Evolutionary conservation across 2,797 vertebrate genomes (phyloP).

Genomic region (Fundulus diaphanus): DNA sequence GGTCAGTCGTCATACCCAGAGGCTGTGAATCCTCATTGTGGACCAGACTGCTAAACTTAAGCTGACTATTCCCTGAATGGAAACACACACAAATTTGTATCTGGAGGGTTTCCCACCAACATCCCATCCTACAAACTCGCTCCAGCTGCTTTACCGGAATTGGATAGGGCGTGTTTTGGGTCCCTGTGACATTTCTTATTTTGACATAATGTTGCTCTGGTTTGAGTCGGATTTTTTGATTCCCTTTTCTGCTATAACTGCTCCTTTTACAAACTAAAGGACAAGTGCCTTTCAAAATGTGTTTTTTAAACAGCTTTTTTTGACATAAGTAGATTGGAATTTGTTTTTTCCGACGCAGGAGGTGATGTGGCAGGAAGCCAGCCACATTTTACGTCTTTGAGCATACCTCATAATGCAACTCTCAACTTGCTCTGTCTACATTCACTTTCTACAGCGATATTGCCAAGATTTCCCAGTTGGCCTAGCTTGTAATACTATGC

Average conservation of each 20-base stretch:
- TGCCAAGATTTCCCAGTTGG: conserved; percentile 65
- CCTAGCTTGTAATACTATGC: conserved; percentile 45
- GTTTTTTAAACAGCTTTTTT: neutral
- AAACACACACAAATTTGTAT: conserved; percentile 58
- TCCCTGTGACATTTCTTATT: conserved; percentile 59
- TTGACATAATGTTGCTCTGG: conserved; percentile 56
- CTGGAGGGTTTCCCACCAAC: conserved; percentile 70
- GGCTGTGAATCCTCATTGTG: conserved; percentile 71
- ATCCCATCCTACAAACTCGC: conserved; percentile 67
- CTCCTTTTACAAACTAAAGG: conserved; percentile 13
- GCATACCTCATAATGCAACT: conserved; percentile 46
- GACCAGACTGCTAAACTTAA: conserved; percentile 59
- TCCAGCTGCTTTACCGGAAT: conserved; percentile 76
- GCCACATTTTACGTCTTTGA: conserved; percentile 38
- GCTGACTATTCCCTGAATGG: conserved; percentile 60
- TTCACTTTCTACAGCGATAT: conserved; percentile 28
- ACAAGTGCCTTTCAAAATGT: neutral
- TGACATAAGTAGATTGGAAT: conserved; percentile 18
- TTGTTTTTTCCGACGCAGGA: conserved; percentile 18
- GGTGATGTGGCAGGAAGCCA: conserved; percentile 31
- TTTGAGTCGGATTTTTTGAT: conserved; percentile 34
- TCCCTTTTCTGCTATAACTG: conserved; percentile 30
- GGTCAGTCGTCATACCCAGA: conserved; percentile 60
- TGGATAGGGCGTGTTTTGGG: conserved; percentile 70
- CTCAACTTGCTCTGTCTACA: conserved; percentile 33